Base-by-base conservation (phyloP, 64 coral and sea anemone species). In the Catalaphyllia jardinei region DNA sequence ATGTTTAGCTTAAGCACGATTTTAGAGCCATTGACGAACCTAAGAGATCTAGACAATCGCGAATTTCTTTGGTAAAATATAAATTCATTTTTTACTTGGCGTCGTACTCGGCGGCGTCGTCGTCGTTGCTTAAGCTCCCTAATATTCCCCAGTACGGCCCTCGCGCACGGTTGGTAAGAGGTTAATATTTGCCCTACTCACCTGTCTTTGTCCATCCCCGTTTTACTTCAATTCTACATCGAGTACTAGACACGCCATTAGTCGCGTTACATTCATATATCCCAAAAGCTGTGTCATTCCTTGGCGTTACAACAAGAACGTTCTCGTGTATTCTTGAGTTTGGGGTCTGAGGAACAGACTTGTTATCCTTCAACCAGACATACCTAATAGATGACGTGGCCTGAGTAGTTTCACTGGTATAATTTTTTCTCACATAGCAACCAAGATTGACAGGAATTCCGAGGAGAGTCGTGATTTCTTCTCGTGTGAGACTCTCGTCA, bases 361-460 rank as follows among this genome's bases (percentile, higher is more conserved):
- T 20, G n/a, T 76, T 85, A 24, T 76, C 54, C 31, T 85, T 91
- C 20, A 19, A 19, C 89, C 89, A 91, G 33, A 16, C 73, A 59
- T 84, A 91, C 10, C 24, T 61, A 15, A 84, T 31, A 24, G 35
- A 2, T 1, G 60, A 24, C 19, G 20, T 10, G 8, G 39, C 39
- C 9, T 18, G 17, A 1, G 35, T 9, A 83, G 61, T 46, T 30
- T 67, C 31, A 15, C 30, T 22, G 24, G 71, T 73, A 57, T 72
- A 67, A 22, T 57, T 46, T 17, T 80, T 73, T 11, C 4, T 91
- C 20, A 82, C 89, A 76, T 83, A 91, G 79, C 89, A 91, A 51
- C 79, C 79, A 3, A 91, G 71, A 62, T 62, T 91, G n/a, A 91
- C 79, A 16, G 54, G 6, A 63, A 38, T 31, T 28, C 71, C 31